A percentile compares a stretch with the other conserved stretches of the same genome.
Conservation (phyloP, 2,888 invertebrate genomes). For the Drosophila lacicola region DNA sequence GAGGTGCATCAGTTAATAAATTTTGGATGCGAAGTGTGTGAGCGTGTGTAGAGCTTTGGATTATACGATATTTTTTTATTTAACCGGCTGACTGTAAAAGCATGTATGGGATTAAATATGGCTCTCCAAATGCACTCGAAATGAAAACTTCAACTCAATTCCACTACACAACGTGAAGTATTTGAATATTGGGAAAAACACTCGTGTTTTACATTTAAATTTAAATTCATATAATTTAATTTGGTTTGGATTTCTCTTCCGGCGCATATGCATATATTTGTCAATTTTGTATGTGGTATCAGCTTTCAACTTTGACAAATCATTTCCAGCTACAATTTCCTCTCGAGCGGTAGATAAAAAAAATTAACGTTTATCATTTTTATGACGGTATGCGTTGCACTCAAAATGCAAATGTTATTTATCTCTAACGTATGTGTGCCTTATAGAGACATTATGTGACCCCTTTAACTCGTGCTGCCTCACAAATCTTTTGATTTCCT, state of each 20-base stretch:
- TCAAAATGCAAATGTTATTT: constrained; percentile 67
- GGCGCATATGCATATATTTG: constrained; percentile 35
- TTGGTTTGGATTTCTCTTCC: constrained; percentile 66
- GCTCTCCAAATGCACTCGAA: constrained; percentile 27
- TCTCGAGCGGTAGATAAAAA: constrained; percentile 48
- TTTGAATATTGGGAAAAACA: constrained; percentile 15
- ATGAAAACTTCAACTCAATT: constrained; percentile 16
- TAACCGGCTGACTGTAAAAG: constrained; percentile 14
- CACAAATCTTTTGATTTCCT: constrained; percentile 18
- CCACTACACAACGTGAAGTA: constrained; percentile 19
- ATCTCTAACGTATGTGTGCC: constrained; percentile 31
- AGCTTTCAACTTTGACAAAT: constrained; percentile 69
- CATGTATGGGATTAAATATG: constrained; percentile 29
- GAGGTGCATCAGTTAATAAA: constrained; percentile 30
- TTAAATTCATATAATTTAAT: constrained; percentile 56
- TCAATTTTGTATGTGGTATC: constrained; percentile 32
- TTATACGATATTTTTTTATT: constrained; percentile 12
- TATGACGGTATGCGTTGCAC: constrained; percentile 53
- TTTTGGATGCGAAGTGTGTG: constrained; percentile 14
- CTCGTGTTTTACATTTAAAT: constrained; percentile 46
- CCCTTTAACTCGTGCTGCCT: constrained; percentile 14
- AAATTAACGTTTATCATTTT: constrained; percentile 78
- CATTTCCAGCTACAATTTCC: constrained; percentile 72
- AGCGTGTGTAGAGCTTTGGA: constrained; percentile 25
- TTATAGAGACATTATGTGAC: constrained; percentile 62